Evolutionary conservation across 1,140 invertebrate species (phyloP).

Genomic region (Dendrolimus kikuchii): DNA sequence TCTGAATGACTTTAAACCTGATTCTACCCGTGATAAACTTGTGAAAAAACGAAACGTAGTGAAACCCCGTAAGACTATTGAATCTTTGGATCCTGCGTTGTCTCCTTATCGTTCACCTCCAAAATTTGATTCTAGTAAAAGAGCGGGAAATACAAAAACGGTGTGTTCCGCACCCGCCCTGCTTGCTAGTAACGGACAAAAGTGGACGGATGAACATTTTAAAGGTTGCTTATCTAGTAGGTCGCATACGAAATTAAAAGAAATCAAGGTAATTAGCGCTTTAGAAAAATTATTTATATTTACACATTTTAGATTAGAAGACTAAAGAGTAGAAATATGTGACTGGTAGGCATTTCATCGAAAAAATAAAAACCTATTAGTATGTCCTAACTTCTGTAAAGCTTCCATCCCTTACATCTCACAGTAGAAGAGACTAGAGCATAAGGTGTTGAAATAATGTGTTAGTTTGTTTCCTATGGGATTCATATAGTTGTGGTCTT

Average conservation of each 20-base stretch:
- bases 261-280: constrained; percentile 40
- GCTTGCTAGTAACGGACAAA: constrained; percentile 10
- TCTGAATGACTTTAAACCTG: constrained; percentile 45
- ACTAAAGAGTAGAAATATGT: no score
- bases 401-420: no score
- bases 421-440: no score
- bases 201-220: constrained; percentile 31
- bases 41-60: constrained; percentile 26
- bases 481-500: no score
- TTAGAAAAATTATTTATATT: not conserved
- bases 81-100: constrained; percentile 34
- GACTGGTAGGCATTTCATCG: no score
- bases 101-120: constrained; percentile 22
- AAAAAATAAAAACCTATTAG: no score
- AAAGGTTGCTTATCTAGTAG: constrained; percentile 45
- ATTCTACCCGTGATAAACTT: constrained; percentile 18
- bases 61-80: constrained; percentile 47
- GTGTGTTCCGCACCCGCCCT: constrained; percentile 34
- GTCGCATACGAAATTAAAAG: constrained; percentile 45
- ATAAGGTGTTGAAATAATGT: no score
- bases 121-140: constrained; percentile 12
- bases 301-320: no score
- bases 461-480: no score
- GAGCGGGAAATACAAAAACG: constrained; percentile 15
- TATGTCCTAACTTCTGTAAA: no score